phyloP scores from a whole-genome alignment of 2,797 vertebrate genomes.

The Tenualosa ilisha region DNA sequence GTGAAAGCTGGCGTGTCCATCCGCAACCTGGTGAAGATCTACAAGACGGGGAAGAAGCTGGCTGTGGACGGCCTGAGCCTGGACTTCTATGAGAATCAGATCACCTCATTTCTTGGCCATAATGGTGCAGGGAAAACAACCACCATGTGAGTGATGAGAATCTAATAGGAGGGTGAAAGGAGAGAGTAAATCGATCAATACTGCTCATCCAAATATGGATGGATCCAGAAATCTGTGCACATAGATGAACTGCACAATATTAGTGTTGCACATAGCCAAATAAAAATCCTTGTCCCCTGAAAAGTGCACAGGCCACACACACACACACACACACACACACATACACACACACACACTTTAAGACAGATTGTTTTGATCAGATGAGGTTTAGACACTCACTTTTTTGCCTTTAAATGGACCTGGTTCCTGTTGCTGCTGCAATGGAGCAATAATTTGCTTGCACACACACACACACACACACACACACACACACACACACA shows the following conservation, averaged over 20 bases:
- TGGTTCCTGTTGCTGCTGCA: too few relatives aligned
- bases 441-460: neutral
- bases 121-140: constrained; percentile 93
- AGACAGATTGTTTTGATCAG: too few relatives aligned
- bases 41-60: constrained; percentile 91
- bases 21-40: constrained; percentile 93
- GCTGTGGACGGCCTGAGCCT: constrained; percentile 92
- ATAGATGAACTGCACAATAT: neutral
- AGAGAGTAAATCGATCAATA: neutral
- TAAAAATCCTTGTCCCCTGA: too few relatives aligned
- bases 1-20: constrained; percentile 88
- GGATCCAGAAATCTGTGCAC: neutral
- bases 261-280: too few relatives aligned
- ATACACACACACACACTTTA: neutral
- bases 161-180: neutral
- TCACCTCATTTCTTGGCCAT: constrained; percentile 96
- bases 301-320: too few relatives aligned
- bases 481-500: too few relatives aligned
- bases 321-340: neutral
- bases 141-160: constrained; percentile 84
- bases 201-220: neutral
- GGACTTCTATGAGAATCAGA: constrained; percentile 95
- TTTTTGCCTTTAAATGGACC: too few relatives aligned
- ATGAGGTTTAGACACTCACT: too few relatives aligned
- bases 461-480: neutral